Percentiles rank a stretch among this genome's conserved stretches.
phyloP scores from a whole-genome alignment of 2,888 invertebrate species.

The Macrosiphum euphorbiae region DNA sequence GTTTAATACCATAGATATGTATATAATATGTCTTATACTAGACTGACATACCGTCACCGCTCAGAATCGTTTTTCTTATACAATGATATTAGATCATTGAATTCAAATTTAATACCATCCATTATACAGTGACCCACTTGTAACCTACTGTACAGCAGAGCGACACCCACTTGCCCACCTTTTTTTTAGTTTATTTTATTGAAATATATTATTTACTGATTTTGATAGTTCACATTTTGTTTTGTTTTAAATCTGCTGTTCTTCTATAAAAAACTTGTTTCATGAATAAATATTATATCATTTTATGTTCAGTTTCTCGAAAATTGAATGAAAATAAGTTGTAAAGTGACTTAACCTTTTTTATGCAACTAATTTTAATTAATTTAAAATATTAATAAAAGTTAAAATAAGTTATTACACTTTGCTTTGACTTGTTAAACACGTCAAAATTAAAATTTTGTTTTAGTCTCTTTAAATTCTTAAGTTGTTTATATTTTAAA shows the following conservation, averaged over 20 bases:
- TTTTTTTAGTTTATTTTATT: not conserved
- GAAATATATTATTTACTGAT: not conserved
- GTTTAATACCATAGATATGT: too few species aligned
- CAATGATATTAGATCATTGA: too few species aligned
- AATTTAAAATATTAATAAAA: slow-evolving; percentile 21
- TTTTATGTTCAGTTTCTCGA: not conserved
- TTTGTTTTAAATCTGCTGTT: not conserved
- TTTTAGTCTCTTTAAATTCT: not conserved
- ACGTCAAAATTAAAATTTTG: not conserved
- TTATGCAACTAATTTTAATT: not conserved
- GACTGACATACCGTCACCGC: too few species aligned
- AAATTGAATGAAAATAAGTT: not conserved
- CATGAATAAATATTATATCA: not conserved
- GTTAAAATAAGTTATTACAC: not conserved
- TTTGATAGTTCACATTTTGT: too few species aligned
- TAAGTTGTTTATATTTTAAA: slow-evolving; percentile 5
- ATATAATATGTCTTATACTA: too few species aligned
- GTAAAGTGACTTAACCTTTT: not conserved
- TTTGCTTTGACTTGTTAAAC: not conserved
- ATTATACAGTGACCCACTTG: too few species aligned
- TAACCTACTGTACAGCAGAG: too few species aligned
- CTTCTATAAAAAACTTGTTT: not conserved
- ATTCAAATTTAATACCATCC: too few species aligned
- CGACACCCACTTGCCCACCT: too few species aligned
- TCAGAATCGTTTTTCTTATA: too few species aligned